Evolutionary conservation across 2,888 invertebrate genomes (phyloP).

Genomic region (Liposcelis brunnea): DNA sequence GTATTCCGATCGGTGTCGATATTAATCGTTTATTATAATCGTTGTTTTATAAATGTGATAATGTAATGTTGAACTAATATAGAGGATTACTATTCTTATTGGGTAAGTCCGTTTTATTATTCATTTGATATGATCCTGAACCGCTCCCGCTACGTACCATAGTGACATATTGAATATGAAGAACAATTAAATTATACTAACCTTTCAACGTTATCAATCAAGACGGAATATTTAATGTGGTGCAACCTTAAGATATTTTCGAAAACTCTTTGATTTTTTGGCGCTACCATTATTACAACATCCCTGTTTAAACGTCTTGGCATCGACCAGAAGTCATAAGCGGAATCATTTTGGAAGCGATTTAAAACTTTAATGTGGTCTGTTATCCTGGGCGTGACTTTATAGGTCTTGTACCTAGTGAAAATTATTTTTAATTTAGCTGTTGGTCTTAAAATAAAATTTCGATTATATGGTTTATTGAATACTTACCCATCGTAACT

Average conservation of each 20-base stretch:
- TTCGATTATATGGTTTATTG: neutral
- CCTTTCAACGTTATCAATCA: neutral
- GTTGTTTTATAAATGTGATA: too few species aligned
- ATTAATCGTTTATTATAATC: too few species aligned
- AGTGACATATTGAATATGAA: too few species aligned
- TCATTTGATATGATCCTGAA: too few species aligned
- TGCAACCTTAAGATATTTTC: neutral
- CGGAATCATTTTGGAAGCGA: neutral
- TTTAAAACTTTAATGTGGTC: neutral
- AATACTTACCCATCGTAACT: conserved; percentile 1
- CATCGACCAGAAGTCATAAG: neutral
- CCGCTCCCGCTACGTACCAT: too few species aligned
- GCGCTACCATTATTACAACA: neutral
- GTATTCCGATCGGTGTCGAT: too few species aligned
- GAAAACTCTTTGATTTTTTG: neutral
- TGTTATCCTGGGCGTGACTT: neutral
- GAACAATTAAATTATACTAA: neutral
- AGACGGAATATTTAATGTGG: neutral
- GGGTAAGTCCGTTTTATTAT: too few species aligned
- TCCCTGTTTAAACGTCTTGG: neutral
- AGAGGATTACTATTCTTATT: too few species aligned
- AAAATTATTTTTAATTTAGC: too few species aligned
- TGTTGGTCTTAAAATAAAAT: too few species aligned
- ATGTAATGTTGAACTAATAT: too few species aligned
- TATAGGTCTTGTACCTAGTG: conserved; percentile 4